These are phyloP conservation scores for Dendrolimus pini DNA, from an alignment of 2,888 invertebrate species.

Conservation along the genomic window DNA sequence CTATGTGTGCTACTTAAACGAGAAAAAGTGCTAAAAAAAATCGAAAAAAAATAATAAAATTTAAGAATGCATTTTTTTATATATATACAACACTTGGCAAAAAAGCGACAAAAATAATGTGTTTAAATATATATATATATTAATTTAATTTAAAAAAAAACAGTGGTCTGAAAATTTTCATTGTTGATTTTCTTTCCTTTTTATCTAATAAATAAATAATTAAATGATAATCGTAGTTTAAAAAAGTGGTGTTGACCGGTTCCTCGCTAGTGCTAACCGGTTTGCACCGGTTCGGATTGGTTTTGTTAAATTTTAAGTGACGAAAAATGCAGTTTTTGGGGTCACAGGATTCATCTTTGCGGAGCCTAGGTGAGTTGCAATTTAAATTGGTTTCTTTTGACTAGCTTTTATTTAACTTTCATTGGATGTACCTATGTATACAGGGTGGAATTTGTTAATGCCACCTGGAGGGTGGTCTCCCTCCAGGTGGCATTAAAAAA, in stretches of 20 bases:
- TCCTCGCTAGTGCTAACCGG: background rate
- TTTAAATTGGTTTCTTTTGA: no score
- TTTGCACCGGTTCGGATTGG: background rate
- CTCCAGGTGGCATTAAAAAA: no score
- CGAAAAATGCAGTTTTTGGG: slow-evolving; percentile 19
- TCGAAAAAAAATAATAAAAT: slow-evolving; percentile 3
- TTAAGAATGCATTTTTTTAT: slow-evolving; percentile 6
- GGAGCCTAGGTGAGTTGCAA: slow-evolving; percentile 47
- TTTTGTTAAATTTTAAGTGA: background rate
- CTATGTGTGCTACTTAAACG: slow-evolving; percentile 14
- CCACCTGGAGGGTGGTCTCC: no score
- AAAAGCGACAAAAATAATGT: slow-evolving; percentile 15
- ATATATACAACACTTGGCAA: background rate
- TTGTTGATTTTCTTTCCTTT: no score
- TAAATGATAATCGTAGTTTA: background rate
- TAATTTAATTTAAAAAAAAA: slow-evolving; percentile 15
- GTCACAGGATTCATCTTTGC: slow-evolving; percentile 32
- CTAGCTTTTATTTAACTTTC: no score
- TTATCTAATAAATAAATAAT: no score
- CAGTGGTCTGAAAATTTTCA: no score
- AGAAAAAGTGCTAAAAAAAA: background rate
- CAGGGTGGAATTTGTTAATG: no score
- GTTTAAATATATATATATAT: slow-evolving; percentile 19
- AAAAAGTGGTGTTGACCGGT: background rate
- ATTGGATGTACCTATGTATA: no score